Percentiles rank a stretch among this genome's conserved stretches.
Conservation (phyloP, 2,113 vertebrate species). For the Microcebus lehilahytsara region DNA sequence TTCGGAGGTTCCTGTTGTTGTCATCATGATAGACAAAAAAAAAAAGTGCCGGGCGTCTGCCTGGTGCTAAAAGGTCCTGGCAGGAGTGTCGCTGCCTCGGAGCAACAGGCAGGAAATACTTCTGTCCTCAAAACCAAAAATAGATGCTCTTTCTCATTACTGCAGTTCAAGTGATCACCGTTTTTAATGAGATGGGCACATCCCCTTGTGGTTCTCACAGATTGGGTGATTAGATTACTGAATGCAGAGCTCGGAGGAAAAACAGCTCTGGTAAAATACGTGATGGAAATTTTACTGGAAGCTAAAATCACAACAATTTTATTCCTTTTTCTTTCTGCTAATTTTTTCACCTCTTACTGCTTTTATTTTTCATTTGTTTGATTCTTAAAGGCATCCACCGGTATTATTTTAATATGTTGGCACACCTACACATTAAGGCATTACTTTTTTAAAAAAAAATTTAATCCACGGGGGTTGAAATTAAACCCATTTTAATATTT, state of each 20-base stretch:
- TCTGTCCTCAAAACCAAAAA: conserved; percentile 57
- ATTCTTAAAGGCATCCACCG: background rate
- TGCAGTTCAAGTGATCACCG: conserved; percentile 23
- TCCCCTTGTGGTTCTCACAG: conserved; percentile 59
- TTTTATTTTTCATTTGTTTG: conserved; percentile 15
- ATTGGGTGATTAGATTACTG: conserved; percentile 58
- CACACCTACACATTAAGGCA: background rate
- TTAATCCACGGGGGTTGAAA: background rate
- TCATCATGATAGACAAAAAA: background rate
- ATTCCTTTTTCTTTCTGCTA: background rate
- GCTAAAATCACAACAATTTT: background rate
- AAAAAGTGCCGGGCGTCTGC: background rate
- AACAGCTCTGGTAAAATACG: background rate
- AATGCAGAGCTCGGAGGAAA: conserved; percentile 28
- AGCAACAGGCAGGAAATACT: conserved; percentile 52
- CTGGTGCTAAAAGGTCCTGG: background rate
- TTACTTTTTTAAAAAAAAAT: background rate
- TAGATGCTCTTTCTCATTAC: conserved; percentile 63
- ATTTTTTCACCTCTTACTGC: background rate
- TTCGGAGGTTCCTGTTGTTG: conserved; percentile 32
- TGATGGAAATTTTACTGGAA: conserved; percentile 34
- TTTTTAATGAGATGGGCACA: conserved; percentile 61
- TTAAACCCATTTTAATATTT: conserved; percentile 15
- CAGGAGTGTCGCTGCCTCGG: background rate
- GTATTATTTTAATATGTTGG: conserved; percentile 9